phyloP scores from a whole-genome alignment of 1,140 invertebrate species.

The Araneus ventricosus region DNA sequence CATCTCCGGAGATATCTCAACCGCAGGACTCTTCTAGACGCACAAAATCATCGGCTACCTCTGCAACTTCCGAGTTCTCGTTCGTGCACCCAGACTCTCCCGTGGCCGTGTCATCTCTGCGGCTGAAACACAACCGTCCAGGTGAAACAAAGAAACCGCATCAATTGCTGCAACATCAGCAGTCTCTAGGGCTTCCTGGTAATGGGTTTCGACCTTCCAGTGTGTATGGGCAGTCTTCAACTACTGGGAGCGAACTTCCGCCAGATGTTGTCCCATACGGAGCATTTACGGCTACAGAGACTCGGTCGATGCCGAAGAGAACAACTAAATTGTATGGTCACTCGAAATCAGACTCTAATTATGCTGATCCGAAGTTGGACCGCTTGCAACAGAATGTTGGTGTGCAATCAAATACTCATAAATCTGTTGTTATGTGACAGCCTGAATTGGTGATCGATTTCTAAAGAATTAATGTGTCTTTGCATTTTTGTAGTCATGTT shows the following conservation, averaged over 20 bases:
- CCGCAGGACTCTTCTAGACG: constrained; percentile 11
- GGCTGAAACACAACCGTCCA: constrained; percentile 57
- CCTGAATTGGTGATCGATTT: not conserved
- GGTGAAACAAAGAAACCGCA: not conserved
- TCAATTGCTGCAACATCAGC: not conserved
- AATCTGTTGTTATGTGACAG: constrained; percentile 45
- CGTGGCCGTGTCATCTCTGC: constrained; percentile 56
- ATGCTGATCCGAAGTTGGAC: constrained; percentile 39
- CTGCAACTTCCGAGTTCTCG: constrained; percentile 76
- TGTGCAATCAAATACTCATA: constrained; percentile 54
- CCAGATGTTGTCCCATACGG: constrained; percentile 65
- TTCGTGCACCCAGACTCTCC: constrained; percentile 76
- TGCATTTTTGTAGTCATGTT: constrained; percentile 1
- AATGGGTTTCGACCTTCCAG: constrained; percentile 68
- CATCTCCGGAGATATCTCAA: constrained; percentile 71
- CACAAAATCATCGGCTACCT: constrained; percentile 68
- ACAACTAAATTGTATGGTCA: constrained; percentile 50
- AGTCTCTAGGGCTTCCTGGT: constrained; percentile 57
- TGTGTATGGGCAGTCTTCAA: constrained; percentile 71
- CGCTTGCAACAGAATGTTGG: constrained; percentile 20
- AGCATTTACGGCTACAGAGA: constrained; percentile 15
- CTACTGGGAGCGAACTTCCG: not conserved
- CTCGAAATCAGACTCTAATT: constrained; percentile 59
- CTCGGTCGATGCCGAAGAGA: constrained; percentile 66
- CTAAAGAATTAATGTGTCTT: not conserved